phyloP scores from a whole-genome alignment of 2,113 vertebrate species.

The Pogona vitticeps region DNA sequence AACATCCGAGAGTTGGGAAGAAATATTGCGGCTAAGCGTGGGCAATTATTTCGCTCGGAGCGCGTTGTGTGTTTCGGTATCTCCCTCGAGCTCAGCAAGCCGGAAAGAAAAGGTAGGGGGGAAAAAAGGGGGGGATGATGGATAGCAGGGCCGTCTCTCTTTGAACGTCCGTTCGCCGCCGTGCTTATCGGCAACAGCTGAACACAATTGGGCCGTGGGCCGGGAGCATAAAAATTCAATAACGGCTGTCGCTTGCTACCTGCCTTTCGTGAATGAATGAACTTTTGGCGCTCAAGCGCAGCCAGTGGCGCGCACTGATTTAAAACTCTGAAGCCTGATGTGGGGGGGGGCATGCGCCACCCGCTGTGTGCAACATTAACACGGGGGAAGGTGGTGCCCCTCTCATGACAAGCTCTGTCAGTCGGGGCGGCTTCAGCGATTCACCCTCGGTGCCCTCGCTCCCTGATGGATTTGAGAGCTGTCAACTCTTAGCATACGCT shows the following conservation, averaged over 20 bases:
- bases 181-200: neutral
- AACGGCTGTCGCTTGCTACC: neutral
- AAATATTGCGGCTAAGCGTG: neutral
- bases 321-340: neutral
- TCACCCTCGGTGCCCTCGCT: neutral
- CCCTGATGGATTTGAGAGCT: neutral
- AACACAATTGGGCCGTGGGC: neutral
- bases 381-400: neutral
- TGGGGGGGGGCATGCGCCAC: neutral
- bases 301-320: neutral
- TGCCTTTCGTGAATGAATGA: neutral
- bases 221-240: neutral
- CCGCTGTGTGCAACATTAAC: neutral
- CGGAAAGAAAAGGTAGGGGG: neutral
- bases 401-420: neutral
- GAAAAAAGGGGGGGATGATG: neutral
- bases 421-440: neutral
- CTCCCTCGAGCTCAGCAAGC: neutral
- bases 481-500: neutral
- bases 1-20: neutral
- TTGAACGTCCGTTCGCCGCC: neutral
- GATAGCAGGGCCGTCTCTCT: neutral
- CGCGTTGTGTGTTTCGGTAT: no score
- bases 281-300: neutral
- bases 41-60: neutral